A percentile compares a stretch with the other conserved stretches of the same genome.
Evolutionary conservation across 2,797 vertebrate genomes (phyloP).

Genomic region (Champsocephalus gunnari): DNA sequence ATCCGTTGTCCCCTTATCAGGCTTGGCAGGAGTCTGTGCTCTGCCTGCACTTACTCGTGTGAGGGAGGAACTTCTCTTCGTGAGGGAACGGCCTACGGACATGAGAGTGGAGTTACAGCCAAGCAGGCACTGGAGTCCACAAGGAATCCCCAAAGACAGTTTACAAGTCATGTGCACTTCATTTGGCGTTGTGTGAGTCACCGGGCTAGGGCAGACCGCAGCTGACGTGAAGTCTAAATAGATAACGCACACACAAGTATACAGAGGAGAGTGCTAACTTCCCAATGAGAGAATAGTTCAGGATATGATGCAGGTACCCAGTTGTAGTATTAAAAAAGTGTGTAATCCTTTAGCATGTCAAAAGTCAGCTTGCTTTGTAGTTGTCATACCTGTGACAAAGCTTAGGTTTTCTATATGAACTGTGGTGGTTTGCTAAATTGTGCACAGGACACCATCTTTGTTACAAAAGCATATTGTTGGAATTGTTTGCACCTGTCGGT

Average conservation of each 20-base stretch:
- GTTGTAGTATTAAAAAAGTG: background rate
- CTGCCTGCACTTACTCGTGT: slow-evolving; percentile 88
- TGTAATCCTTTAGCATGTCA: slow-evolving; percentile 8
- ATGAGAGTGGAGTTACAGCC: slow-evolving; percentile 78
- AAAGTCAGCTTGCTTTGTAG: slow-evolving; percentile 10
- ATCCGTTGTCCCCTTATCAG: slow-evolving; percentile 87
- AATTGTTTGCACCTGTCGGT: slow-evolving; percentile 89
- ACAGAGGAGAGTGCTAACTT: slow-evolving; percentile 26
- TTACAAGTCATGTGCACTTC: slow-evolving; percentile 61
- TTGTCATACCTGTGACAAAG: slow-evolving; percentile 5
- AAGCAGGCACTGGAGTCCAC: slow-evolving; percentile 47
- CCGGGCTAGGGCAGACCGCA: slow-evolving; percentile 47
- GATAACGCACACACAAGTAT: slow-evolving; percentile 18
- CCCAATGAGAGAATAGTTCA: slow-evolving; percentile 11
- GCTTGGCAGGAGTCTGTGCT: slow-evolving; percentile 80
- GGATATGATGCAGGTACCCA: background rate
- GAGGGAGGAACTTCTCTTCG: slow-evolving; percentile 93
- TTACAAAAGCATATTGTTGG: slow-evolving; percentile 29
- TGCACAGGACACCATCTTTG: slow-evolving; percentile 1
- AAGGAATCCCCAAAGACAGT: slow-evolving; percentile 59
- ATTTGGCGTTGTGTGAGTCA: slow-evolving; percentile 63
- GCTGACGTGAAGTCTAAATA: slow-evolving; percentile 47
- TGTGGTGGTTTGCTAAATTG: slow-evolving; percentile 14
- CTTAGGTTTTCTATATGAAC: background rate
- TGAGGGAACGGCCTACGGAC: slow-evolving; percentile 82